Conservation (phyloP, 2,888 invertebrate genomes). For the Zaprionus bogoriensis region DNA sequence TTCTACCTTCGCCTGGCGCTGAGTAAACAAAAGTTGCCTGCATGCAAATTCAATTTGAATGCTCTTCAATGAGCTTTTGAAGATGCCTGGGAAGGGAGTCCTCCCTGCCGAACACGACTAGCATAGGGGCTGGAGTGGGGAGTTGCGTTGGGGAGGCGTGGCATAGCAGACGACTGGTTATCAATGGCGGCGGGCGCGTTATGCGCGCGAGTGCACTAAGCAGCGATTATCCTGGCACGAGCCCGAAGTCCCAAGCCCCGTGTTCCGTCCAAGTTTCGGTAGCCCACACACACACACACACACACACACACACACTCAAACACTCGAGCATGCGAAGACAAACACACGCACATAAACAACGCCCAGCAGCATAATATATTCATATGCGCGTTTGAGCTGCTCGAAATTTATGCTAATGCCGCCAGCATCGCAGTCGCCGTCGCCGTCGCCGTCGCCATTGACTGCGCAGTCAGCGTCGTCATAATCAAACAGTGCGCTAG, state of each 20-base stretch:
- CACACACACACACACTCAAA: conserved; percentile 4
- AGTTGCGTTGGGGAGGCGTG: background rate
- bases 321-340: background rate
- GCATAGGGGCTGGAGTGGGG: background rate
- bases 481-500: conserved; percentile 45
- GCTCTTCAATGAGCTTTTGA: conserved; percentile 70
- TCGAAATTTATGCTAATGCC: conserved; percentile 70
- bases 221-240: conserved; percentile 71
- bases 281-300: conserved; percentile 31
- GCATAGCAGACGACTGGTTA: conserved; percentile 26
- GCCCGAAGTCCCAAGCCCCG: conserved; percentile 12
- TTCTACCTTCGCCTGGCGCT: conserved; percentile 21
- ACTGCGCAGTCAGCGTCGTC: background rate
- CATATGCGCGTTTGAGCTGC: conserved; percentile 67
- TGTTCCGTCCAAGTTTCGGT: conserved; percentile 35
- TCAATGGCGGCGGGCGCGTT: conserved; percentile 51
- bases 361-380: conserved; percentile 59
- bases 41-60: conserved; percentile 78
- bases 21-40: conserved; percentile 71
- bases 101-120: background rate
- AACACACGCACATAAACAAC: conserved; percentile 49
- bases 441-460: background rate
- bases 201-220: conserved; percentile 73
- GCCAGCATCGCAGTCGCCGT: conserved; percentile 13
- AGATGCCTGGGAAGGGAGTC: conserved; percentile 12